Base-by-base conservation (phyloP, 1,140 invertebrate genomes). In the Hirudo medicinalis region DNA sequence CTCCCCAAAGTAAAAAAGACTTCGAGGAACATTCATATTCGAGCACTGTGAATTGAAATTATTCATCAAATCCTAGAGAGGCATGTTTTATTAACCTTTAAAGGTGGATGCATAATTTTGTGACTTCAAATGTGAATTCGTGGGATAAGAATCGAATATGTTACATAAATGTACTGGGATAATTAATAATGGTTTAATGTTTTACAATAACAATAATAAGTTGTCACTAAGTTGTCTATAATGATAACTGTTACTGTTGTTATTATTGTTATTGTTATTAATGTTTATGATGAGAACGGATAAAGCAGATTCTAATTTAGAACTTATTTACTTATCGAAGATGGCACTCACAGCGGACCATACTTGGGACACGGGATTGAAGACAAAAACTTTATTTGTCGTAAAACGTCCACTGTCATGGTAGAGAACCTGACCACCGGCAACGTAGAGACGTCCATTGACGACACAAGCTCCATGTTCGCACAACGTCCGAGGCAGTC, bases 1-100 rank as follows among this genome's bases (percentile, higher is more conserved):
- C 53, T 70, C 69, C 27, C 69, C 69, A 53, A 70, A 54, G 19
- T 70, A 70, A 27, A 70, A 70, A 1, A 70, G n/a, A 53, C 69
- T 70, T 70, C 69, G 43, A 43, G 69, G 69, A 3, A 70, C 43
- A 11, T 70, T 36, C 69, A 70, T 70, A 4, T 17, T 49, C 19
- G 69, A 36, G n/a, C 69, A 70, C 69, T 70, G 43, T 43, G 0
- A 0, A 70, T 29, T 63, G 8, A 63, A 63, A 63, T n/a, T 32
- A 57, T 25, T 57, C 9, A 20, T 20, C 54, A 9, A 57, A 4
- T 4, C 54, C 54, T 57, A 20, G 25, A 57, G 20, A 57, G 54
- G 54, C 9, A n/a, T 57, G 20, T 57, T 4, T n/a, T n/a, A 57
- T 25, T 3, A n/a, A n/a, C 54, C 54, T 57, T 3, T 4, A n/a